phyloP scores from a whole-genome alignment of 2,888 invertebrate species.

The Tethea ocularis region DNA sequence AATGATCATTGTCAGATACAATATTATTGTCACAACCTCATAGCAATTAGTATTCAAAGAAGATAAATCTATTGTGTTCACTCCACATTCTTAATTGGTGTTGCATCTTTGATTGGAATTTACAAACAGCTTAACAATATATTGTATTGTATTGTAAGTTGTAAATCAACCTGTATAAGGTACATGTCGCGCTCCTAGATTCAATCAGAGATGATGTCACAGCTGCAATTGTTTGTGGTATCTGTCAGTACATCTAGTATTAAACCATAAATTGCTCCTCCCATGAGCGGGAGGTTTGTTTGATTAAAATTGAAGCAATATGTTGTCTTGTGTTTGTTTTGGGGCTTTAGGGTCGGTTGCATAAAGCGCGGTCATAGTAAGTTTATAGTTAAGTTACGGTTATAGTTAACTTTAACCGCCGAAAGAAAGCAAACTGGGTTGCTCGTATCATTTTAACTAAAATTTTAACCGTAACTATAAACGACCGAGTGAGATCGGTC shows the following conservation, averaged over 20 bases:
- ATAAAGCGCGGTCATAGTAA: too few relatives aligned
- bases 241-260: neutral
- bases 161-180: neutral
- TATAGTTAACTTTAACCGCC: too few relatives aligned
- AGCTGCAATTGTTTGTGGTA: neutral
- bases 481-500: too few relatives aligned
- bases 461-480: too few relatives aligned
- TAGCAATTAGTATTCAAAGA: neutral
- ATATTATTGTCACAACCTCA: neutral
- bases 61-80: neutral
- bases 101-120: neutral
- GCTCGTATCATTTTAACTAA: too few relatives aligned
- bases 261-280: neutral
- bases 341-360: too few relatives aligned
- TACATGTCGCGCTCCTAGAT: neutral
- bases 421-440: too few relatives aligned
- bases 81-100: neutral
- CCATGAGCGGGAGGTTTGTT: neutral
- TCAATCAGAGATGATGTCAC: constrained; percentile 1
- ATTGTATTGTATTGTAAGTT: neutral
- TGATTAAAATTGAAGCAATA: neutral
- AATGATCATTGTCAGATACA: neutral
- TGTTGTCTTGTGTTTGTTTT: too few relatives aligned
- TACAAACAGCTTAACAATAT: neutral
- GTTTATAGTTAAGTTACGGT: too few relatives aligned